These are phyloP conservation scores for Ridgeia piscesae DNA, from an alignment of 1,140 invertebrate genomes.

Conservation along the genomic window DNA sequence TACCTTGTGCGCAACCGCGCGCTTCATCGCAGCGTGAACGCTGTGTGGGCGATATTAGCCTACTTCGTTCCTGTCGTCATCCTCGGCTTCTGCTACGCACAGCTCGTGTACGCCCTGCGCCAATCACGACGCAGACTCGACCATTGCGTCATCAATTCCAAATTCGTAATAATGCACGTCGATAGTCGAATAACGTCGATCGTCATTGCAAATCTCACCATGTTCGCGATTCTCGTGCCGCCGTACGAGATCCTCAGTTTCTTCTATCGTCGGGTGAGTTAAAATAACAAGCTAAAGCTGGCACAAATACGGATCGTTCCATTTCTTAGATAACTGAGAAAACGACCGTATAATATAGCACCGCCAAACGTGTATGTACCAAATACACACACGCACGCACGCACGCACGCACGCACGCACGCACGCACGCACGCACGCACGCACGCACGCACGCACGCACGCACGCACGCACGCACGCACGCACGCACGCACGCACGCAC, in stretches of 20 bases:
- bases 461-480: too few species aligned
- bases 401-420: too few species aligned
- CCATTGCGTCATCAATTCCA: background rate
- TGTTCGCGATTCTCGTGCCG: conserved; percentile 26
- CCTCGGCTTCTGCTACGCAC: conserved; percentile 27
- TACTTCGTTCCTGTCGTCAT: conserved; percentile 27
- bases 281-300: too few species aligned
- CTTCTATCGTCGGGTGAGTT: conserved; percentile 16
- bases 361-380: too few species aligned
- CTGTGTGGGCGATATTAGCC: conserved; percentile 22
- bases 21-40: conserved; percentile 14
- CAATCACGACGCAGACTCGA: conserved; percentile 22
- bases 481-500: too few species aligned
- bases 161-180: background rate
- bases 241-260: conserved; percentile 28
- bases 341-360: too few species aligned
- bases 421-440: too few species aligned
- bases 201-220: conserved; percentile 23
- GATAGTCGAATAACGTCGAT: conserved; percentile 25
- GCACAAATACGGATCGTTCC: too few species aligned
- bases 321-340: too few species aligned
- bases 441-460: too few species aligned
- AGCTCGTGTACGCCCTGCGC: conserved; percentile 25
- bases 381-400: too few species aligned
- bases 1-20: conserved; percentile 11